phyloP scores from a whole-genome alignment of 2,888 invertebrate species.

The Anoncus sp. region DNA sequence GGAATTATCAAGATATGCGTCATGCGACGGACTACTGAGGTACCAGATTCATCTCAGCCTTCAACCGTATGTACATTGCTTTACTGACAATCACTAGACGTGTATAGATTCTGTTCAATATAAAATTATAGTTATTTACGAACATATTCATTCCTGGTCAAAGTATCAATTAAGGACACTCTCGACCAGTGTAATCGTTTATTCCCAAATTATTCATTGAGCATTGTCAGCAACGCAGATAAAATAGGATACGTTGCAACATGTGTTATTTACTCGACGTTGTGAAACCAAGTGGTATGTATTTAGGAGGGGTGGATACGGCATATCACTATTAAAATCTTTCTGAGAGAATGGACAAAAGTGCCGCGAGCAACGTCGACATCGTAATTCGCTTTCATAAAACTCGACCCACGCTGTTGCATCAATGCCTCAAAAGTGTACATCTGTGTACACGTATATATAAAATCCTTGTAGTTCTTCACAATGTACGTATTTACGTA shows the following conservation, averaged over 20 bases:
- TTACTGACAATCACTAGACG: conserved; percentile 2
- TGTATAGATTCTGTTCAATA: not conserved
- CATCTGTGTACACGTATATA: conserved; percentile 23
- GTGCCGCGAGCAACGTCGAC: conserved; percentile 43
- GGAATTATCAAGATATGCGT: conserved; percentile 68
- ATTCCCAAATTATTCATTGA: conserved; percentile 38
- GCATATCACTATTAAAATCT: conserved; percentile 44
- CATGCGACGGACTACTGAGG: conserved; percentile 67
- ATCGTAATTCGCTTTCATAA: conserved; percentile 54
- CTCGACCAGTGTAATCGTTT: conserved; percentile 19
- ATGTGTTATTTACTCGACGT: conserved; percentile 16
- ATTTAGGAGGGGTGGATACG: conserved; percentile 38
- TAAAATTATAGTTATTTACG: conserved; percentile 7
- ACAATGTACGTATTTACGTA: conserved; percentile 48
- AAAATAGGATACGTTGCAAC: conserved; percentile 8
- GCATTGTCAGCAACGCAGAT: conserved; percentile 11
- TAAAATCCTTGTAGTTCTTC: not conserved
- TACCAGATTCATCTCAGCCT: conserved; percentile 35
- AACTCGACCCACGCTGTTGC: conserved; percentile 52
- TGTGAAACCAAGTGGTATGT: conserved; percentile 47
- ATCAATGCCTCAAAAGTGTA: conserved; percentile 31
- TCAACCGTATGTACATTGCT: not conserved
- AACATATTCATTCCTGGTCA: conserved; percentile 11
- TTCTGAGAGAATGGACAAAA: conserved; percentile 54
- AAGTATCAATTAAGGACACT: conserved; percentile 44